Base-by-base conservation (phyloP, 2,888 invertebrate genomes). In the Beris morrisii region DNA sequence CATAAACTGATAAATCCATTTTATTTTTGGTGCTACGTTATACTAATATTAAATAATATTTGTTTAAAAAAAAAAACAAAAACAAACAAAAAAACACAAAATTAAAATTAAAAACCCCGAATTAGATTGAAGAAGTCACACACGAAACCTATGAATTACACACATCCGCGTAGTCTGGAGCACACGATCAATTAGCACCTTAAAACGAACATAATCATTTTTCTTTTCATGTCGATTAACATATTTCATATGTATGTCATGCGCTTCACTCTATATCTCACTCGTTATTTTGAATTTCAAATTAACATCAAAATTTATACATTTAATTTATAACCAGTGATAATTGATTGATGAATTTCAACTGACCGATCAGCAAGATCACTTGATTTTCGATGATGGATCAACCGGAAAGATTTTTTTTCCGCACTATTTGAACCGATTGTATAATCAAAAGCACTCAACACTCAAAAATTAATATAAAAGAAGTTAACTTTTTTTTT, bases 1-100 rank as follows among this genome's bases (percentile, higher is more conserved):
- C 71, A 63, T 77, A 73, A 69, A 74, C 72, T 66, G 74, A 73
- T 75, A 80, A 75, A 77, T 80, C 80, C 80, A 81, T 80, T 66
- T 70, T 68, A 38, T 38, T 38, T 38, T 38, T 38, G 7, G 38
- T 38, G 38, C 22, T 38, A 38, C 5, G 5, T 38, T 38, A 38
- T 38, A 38, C 38, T 38, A 38, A 38, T 38, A 38, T 7, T 38
- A 38, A 38, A 38, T 38, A 7, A 22, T 22, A 22, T 22, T 22
- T 22, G 22, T 22, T 22, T 22, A 22, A 22, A 22, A 22, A 22
- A 22, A 22, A 1, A 22, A 22, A n/a, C n/a, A n/a, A 22, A 22
- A 22, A 22, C 22, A 22, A 22, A 22, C 22, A 22, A 22, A 3
- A 22, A 38, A 38, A 38, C 5, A 9, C 38, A 38, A 38, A 38